Conservation (phyloP, 2,113 vertebrate genomes). For the Crotalus viridis region DNA sequence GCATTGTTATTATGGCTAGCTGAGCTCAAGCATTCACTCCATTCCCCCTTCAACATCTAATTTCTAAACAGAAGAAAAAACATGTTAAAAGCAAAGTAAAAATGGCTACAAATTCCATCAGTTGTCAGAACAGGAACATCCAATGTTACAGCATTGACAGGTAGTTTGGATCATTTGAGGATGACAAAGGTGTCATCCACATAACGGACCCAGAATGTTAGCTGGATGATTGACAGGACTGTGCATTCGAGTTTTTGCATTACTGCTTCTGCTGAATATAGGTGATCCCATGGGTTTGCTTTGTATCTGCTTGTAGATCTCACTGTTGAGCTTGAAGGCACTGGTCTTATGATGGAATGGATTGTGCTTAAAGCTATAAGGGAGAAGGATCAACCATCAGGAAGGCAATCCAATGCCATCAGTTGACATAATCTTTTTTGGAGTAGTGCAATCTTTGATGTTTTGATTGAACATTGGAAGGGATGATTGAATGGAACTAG, state of each 20-base stretch:
- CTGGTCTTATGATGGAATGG: not conserved
- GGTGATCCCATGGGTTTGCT: not conserved
- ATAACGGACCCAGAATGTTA: not conserved
- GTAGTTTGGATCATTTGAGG: not conserved
- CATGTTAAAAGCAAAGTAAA: too few species aligned
- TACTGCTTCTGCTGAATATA: not conserved
- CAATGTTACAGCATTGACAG: too few species aligned
- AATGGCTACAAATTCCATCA: too few species aligned
- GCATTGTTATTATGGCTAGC: too few species aligned
- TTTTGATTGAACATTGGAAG: not conserved
- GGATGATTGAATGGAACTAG: slow-evolving; percentile 29
- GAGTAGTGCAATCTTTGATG: not conserved
- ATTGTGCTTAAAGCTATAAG: not conserved
- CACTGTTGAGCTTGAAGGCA: not conserved
- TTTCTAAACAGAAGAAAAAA: too few species aligned
- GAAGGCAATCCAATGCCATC: not conserved
- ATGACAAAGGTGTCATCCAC: not conserved
- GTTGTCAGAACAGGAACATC: too few species aligned
- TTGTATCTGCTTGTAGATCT: not conserved
- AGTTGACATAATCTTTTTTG: not conserved
- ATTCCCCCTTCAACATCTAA: too few species aligned
- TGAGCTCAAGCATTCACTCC: too few species aligned
- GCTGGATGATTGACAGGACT: not conserved
- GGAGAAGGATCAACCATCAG: not conserved
- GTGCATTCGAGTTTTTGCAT: not conserved